Conservation (phyloP, 2,888 invertebrate species). For the Aphodius sticticus region DNA sequence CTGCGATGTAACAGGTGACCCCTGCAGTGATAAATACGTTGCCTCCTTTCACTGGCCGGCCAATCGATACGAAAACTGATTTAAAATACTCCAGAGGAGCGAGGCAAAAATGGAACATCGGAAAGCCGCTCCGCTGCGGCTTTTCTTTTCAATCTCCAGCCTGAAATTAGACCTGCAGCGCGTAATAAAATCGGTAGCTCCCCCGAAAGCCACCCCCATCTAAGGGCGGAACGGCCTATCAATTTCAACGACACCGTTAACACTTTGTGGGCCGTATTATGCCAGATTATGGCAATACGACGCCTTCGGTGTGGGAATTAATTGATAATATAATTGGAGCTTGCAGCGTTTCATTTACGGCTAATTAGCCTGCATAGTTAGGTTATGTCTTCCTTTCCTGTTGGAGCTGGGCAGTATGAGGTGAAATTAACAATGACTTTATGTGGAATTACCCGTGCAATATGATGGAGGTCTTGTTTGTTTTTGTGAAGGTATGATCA, state of each 20-base stretch:
- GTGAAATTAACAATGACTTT: too few species aligned
- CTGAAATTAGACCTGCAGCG: neutral
- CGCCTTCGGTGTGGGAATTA: neutral
- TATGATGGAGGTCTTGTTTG: too few species aligned
- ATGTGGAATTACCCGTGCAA: too few species aligned
- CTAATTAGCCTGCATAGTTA: neutral
- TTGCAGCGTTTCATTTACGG: neutral
- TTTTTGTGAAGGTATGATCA: too few species aligned
- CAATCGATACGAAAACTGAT: neutral
- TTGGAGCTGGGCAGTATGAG: too few species aligned
- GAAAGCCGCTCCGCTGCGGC: neutral
- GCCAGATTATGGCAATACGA: neutral
- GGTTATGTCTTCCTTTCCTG: too few species aligned
- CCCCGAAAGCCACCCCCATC: neutral
- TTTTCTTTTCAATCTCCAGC: neutral
- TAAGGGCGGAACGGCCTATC: neutral
- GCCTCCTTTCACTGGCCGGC: neutral
- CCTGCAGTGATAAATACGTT: neutral
- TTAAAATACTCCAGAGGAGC: neutral
- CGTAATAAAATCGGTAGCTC: neutral
- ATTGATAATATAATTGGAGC: neutral
- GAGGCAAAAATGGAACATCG: neutral
- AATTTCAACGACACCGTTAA: neutral
- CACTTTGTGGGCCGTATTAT: neutral
- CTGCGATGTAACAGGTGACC: slow-evolving; percentile 4